Percentiles rank a stretch among this genome's conserved stretches.
These are phyloP conservation scores for Alloplasta piceator DNA, from an alignment of 2,888 invertebrate species.

Conservation along the genomic window DNA sequence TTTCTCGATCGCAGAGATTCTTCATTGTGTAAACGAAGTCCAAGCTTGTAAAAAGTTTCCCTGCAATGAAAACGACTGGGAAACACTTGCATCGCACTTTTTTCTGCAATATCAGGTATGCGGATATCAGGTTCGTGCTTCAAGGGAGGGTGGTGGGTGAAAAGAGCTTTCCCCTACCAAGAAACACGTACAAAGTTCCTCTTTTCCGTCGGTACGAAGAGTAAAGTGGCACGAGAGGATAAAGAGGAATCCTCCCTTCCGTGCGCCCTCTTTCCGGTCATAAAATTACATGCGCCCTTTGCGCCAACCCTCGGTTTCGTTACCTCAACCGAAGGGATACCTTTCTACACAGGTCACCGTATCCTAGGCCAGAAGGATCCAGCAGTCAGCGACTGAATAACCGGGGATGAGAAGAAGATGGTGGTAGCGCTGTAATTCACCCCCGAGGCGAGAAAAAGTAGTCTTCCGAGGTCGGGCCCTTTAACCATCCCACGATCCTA, in stretches of 20 bases:
- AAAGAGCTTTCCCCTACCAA: constrained; percentile 6
- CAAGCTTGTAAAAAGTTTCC: no score
- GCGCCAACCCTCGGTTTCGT: constrained; percentile 64
- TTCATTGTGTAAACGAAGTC: no score
- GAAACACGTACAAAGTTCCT: background rate
- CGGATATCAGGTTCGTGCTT: background rate
- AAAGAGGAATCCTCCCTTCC: constrained; percentile 50
- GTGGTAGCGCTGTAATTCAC: constrained; percentile 59
- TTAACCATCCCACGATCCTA: constrained; percentile 56
- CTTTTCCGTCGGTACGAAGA: constrained; percentile 6
- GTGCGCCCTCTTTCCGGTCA: constrained; percentile 69
- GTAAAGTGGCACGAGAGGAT: constrained; percentile 49
- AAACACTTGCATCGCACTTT: no score
- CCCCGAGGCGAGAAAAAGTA: constrained; percentile 62
- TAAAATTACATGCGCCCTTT: constrained; percentile 67
- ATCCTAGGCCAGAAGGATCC: constrained; percentile 31
- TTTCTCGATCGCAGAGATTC: no score
- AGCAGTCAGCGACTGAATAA: constrained; percentile 10
- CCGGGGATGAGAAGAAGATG: constrained; percentile 32
- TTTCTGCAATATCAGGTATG: background rate
- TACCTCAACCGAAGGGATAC: constrained; percentile 58
- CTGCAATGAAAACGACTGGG: no score
- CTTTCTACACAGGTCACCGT: constrained; percentile 30
- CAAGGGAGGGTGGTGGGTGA: constrained; percentile 3
- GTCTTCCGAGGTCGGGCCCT: constrained; percentile 62